Percentiles rank a stretch among this genome's conserved stretches.
Evolutionary conservation across 2,888 invertebrate species (phyloP).

Genomic region (Homarus gammarus): DNA sequence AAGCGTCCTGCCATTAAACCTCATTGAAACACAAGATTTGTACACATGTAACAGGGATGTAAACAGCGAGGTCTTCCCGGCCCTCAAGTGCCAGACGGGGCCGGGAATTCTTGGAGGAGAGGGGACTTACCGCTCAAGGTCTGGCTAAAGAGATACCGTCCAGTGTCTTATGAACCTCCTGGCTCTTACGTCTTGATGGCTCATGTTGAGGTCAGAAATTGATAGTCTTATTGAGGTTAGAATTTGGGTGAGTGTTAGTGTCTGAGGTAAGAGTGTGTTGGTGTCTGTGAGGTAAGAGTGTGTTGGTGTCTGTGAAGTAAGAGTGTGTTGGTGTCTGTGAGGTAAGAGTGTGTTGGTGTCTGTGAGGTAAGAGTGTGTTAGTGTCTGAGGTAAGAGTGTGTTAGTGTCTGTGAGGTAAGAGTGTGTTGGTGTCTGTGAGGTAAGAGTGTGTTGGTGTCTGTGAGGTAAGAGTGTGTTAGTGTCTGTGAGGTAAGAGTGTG

Average conservation of each 20-base stretch:
- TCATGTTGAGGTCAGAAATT: not conserved
- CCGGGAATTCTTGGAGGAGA: not conserved
- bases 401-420: too few species aligned
- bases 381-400: too few species aligned
- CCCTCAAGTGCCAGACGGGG: not conserved
- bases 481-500: too few species aligned
- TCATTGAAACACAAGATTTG: conserved; percentile 53
- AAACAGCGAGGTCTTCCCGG: conserved; percentile 27
- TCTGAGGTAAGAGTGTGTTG: too few species aligned
- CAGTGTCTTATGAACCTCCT: not conserved
- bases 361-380: not conserved
- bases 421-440: not conserved
- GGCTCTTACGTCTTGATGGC: not conserved
- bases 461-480: too few species aligned
- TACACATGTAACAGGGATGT: conserved; percentile 47
- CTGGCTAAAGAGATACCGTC: not conserved
- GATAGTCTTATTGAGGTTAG: too few species aligned
- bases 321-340: not conserved
- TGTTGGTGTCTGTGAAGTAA: too few species aligned
- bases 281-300: too few species aligned
- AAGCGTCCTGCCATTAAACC: conserved; percentile 45
- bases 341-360: not conserved
- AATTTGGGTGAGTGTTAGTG: too few species aligned
- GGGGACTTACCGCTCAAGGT: not conserved
- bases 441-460: too few species aligned